Conservation (phyloP, 2,888 invertebrate species). For the Thecocarcelia acutangulata region DNA sequence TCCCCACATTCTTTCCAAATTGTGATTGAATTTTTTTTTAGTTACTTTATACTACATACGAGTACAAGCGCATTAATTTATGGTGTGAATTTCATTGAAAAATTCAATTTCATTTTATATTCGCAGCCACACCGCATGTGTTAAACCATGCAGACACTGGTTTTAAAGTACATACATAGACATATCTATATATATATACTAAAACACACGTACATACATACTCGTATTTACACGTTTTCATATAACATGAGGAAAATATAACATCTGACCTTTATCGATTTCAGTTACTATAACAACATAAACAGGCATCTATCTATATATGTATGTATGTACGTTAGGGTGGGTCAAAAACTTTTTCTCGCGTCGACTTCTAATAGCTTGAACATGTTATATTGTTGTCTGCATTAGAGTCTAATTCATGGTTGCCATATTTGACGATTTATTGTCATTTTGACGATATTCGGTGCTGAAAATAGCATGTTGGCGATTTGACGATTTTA, state of each 20-base stretch:
- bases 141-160: no score
- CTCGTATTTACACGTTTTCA: background rate
- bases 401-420: no score
- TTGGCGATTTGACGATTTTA: no score
- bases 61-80: background rate
- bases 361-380: no score
- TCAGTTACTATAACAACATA: background rate
- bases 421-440: no score
- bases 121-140: background rate
- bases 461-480: no score
- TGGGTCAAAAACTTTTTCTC: no score
- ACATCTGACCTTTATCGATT: slow-evolving; percentile 60
- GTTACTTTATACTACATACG: background rate
- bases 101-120: background rate
- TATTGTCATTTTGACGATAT: no score
- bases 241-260: background rate
- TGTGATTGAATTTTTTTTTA: background rate
- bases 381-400: no score
- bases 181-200: background rate
- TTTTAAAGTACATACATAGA: background rate
- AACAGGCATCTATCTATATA: no score
- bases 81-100: slow-evolving; percentile 15
- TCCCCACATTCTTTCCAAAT: background rate
- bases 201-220: background rate
- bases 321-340: no score